Evolutionary conservation across 2,113 vertebrate species (phyloP).

Genomic region (Edolisoma coerulescens): DNA sequence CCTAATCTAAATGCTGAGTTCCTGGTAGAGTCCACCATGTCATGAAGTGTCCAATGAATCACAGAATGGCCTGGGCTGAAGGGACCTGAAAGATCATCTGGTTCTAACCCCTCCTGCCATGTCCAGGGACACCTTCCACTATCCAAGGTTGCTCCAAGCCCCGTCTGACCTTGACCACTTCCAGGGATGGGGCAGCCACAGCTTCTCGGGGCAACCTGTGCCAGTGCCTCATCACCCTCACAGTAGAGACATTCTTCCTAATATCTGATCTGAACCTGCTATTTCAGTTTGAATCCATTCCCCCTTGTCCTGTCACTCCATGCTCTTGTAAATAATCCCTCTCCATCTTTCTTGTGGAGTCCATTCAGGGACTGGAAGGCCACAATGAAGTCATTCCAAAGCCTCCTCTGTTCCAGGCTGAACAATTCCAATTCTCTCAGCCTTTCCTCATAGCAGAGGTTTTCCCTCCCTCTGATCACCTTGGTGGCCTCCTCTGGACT

Average conservation of each 20-base stretch:
- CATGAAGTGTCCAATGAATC: background rate
- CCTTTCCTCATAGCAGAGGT: background rate
- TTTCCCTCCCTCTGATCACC: background rate
- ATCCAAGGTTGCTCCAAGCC: background rate
- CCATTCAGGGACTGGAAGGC: background rate
- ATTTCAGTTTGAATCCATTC: background rate
- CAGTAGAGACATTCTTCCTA: background rate
- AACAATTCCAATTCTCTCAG: background rate
- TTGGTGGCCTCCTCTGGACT: background rate
- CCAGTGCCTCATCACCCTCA: background rate
- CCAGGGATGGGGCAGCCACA: background rate
- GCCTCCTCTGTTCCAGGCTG: background rate
- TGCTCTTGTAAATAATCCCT: fast-evolving
- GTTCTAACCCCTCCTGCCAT: background rate
- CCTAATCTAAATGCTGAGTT: background rate
- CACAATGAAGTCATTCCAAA: background rate
- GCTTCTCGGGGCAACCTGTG: background rate
- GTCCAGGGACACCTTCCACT: background rate
- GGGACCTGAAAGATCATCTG: background rate
- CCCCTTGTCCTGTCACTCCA: background rate
- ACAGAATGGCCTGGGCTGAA: background rate
- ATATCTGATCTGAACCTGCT: background rate
- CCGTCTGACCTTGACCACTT: background rate
- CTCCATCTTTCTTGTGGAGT: background rate
- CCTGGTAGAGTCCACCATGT: background rate